These are phyloP conservation scores for Monochamus alternatus DNA, from an alignment of 2,888 invertebrate species.

Conservation along the genomic window DNA sequence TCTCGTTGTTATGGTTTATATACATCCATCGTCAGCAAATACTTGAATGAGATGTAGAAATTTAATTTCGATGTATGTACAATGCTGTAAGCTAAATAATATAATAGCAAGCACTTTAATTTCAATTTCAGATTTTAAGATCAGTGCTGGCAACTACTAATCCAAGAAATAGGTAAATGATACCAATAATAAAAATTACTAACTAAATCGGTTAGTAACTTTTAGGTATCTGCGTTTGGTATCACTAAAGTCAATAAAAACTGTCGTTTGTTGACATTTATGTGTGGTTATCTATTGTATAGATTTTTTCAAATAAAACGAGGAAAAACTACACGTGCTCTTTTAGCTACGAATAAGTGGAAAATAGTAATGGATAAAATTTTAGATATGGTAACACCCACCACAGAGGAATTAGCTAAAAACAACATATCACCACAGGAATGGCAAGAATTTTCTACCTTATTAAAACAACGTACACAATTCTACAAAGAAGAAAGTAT, in stretches of 20 bases:
- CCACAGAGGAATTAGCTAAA: conserved; percentile 27
- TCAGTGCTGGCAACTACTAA: no score
- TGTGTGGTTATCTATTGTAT: conserved; percentile 7
- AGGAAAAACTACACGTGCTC: conserved; percentile 7
- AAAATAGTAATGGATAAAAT: conserved; percentile 33
- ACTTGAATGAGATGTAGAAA: no score
- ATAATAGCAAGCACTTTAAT: no score
- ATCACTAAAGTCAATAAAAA: no score
- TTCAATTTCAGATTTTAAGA: no score
- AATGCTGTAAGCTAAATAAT: no score
- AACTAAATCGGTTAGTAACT: neutral
- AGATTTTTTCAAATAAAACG: neutral
- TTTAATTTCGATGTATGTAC: no score
- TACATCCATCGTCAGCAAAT: no score
- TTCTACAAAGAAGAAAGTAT: conserved; percentile 59
- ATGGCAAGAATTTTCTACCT: conserved; percentile 49
- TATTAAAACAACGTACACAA: conserved; percentile 51
- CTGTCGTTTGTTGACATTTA: conserved; percentile 26
- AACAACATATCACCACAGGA: conserved; percentile 35
- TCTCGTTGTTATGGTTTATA: no score
- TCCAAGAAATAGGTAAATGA: no score
- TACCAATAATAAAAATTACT: no score
- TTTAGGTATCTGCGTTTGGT: neutral
- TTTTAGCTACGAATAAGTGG: neutral
- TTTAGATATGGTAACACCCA: conserved; percentile 65